phyloP scores from a whole-genome alignment of 2,888 invertebrate genomes.

The Punctoribates punctum region DNA sequence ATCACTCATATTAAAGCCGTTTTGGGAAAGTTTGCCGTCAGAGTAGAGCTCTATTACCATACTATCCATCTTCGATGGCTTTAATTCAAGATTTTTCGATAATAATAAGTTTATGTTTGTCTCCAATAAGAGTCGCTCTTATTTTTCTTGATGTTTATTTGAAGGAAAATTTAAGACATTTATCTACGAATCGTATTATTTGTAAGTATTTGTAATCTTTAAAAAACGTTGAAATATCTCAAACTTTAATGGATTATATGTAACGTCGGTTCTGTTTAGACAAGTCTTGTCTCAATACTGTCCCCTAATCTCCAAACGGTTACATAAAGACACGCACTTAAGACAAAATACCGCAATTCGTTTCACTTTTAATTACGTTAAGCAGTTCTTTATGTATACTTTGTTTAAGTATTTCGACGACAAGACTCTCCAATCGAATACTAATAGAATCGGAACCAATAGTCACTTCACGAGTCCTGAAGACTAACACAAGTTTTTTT shows the following conservation, averaged over 20 bases:
- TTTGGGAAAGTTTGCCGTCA: background rate
- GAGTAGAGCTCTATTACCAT: slow-evolving; percentile 18
- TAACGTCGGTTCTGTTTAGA: background rate
- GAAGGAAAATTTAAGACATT: background rate
- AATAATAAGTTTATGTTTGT: background rate
- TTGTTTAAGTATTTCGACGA: background rate
- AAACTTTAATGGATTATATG: background rate
- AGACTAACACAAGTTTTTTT: background rate
- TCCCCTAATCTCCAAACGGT: slow-evolving; percentile 3
- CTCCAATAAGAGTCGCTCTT: background rate
- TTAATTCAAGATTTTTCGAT: background rate
- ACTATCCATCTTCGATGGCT: background rate
- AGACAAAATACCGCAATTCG: slow-evolving; percentile 1
- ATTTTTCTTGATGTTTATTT: background rate
- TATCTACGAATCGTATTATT: background rate
- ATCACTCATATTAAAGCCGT: background rate
- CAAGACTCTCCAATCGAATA: background rate
- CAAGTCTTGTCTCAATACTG: background rate
- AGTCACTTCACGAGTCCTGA: background rate
- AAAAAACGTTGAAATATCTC: background rate
- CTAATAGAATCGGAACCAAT: background rate
- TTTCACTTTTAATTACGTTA: slow-evolving; percentile 23
- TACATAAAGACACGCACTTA: slow-evolving; percentile 29
- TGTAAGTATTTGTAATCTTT: background rate
- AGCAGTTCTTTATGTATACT: slow-evolving; percentile 10